These are phyloP conservation scores for Camelus bactrianus DNA, from an alignment of 2,113 vertebrate species.

Conservation along the genomic window DNA sequence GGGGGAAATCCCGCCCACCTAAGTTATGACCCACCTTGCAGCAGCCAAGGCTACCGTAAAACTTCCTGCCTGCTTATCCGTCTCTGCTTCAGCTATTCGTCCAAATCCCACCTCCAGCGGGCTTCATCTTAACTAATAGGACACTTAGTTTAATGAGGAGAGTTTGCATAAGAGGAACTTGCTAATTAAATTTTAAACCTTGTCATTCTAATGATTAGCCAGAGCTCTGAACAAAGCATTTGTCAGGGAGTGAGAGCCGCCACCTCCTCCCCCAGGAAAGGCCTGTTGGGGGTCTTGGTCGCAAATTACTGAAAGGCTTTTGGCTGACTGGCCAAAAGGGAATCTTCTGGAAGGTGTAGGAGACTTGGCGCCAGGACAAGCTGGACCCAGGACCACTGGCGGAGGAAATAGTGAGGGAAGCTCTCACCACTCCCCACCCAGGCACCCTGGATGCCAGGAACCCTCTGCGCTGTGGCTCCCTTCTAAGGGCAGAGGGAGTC, in stretches of 20 bases:
- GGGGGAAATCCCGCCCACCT: neutral
- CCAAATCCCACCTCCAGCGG: neutral
- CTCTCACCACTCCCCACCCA: rapidly evolving
- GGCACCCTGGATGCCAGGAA: neutral
- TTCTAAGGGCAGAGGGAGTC: neutral
- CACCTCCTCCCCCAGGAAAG: neutral
- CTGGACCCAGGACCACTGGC: neutral
- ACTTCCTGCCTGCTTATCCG: neutral
- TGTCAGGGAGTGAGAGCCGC: neutral
- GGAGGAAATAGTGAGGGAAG: neutral
- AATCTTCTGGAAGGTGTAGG: neutral
- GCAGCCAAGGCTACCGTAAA: neutral
- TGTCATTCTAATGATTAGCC: slow-evolving; percentile 65
- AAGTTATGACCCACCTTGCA: slow-evolving; percentile 58
- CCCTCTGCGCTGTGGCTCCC: rapidly evolving
- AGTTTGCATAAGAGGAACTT: slow-evolving; percentile 81
- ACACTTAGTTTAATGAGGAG: slow-evolving; percentile 86
- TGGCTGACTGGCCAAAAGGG: neutral
- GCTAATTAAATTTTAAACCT: slow-evolving; percentile 83
- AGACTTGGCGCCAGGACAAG: neutral
- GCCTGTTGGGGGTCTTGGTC: rapidly evolving
- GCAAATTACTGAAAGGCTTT: neutral
- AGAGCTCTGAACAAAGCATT: neutral
- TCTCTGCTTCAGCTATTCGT: slow-evolving; percentile 41
- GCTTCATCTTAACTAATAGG: slow-evolving; percentile 79